A percentile compares a stretch with the other conserved stretches of the same genome.
Evolutionary conservation across 2,888 invertebrate species (phyloP).

Genomic region (Phania funesta): DNA sequence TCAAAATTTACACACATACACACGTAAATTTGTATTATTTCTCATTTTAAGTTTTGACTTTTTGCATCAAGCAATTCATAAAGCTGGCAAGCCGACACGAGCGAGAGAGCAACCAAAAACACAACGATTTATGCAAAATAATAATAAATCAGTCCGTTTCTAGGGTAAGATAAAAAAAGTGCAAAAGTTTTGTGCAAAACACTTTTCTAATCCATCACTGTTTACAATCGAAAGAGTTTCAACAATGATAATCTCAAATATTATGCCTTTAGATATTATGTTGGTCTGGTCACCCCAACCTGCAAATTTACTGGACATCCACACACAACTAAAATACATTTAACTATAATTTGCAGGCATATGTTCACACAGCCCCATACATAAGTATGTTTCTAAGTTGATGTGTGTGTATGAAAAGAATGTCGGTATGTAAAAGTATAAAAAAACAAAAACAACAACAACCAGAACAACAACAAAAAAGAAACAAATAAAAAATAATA

Average conservation of each 20-base stretch:
- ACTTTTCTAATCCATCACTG: conserved; percentile 49
- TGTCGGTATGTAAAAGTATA: background rate
- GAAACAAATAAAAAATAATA: no score
- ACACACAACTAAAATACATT: no score
- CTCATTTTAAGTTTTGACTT: conserved; percentile 38
- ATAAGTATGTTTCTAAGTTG: no score
- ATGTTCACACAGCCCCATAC: no score
- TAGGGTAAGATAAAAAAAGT: conserved; percentile 22
- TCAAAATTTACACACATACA: no score
- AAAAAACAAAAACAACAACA: background rate
- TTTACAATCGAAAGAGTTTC: conserved; percentile 26
- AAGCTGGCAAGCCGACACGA: conserved; percentile 17
- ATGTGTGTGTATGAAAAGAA: background rate
- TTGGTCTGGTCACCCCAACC: background rate
- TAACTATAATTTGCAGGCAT: no score
- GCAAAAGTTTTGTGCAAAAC: conserved; percentile 25
- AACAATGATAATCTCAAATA: conserved; percentile 18
- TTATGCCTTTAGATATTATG: background rate
- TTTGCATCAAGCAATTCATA: no score
- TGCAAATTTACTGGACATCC: no score
- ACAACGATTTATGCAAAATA: background rate
- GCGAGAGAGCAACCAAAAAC: background rate
- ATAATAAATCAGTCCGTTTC: conserved; percentile 31
- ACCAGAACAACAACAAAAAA: no score
- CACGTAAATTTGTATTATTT: no score